Evolutionary conservation across 2,888 invertebrate species (phyloP), one percentile per base, ranked within the genome.

Genomic region (Tiliacea aurago): DNA sequence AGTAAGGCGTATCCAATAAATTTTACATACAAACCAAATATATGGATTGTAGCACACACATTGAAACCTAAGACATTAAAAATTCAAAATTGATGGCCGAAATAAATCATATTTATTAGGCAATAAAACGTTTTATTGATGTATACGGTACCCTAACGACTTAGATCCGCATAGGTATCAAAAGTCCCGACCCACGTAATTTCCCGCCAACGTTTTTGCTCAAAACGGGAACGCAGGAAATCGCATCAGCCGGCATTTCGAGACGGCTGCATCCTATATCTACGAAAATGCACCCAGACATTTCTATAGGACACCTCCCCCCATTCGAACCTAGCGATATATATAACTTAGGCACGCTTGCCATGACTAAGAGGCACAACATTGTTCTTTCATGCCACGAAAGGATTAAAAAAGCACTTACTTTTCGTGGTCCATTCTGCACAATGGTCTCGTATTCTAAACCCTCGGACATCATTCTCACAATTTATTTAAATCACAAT

Each of bases 401-500:
- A 68, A 15, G 67, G 51, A 77, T 78, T 58, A 56, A 78, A 87
- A 87, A 88, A 83, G 69, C 59, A 95, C 96, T 97, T 92, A 97
- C 97, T 97, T 97, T 97, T 95, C 96, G 96, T 75, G 97, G 97
- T 87, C 97, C 97, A 94, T 97, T 97, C 91, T 97, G 97, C 87
- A 97, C 96, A 87, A 97, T 96, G 92, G 96, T 97, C 90, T 97
- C 97, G 93, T 97, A 97, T 95, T 97, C 97, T 94, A 97, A 95
- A 90, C 97, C 97, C 94, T 97, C 97, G 84, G 96, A 95, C 96
- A 97, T 97, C 88, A 89, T 90, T 91, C 90, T 91, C 93, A 93
- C 92, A 93, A 90, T 90, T 91, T 89, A 87, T 87, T 89, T 87
- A 89, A 92, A 91, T 90, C 93, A 94, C 94, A 90, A 89, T 89